Conservation (phyloP, 2,797 vertebrate species). For the Lerista edwardsae region DNA sequence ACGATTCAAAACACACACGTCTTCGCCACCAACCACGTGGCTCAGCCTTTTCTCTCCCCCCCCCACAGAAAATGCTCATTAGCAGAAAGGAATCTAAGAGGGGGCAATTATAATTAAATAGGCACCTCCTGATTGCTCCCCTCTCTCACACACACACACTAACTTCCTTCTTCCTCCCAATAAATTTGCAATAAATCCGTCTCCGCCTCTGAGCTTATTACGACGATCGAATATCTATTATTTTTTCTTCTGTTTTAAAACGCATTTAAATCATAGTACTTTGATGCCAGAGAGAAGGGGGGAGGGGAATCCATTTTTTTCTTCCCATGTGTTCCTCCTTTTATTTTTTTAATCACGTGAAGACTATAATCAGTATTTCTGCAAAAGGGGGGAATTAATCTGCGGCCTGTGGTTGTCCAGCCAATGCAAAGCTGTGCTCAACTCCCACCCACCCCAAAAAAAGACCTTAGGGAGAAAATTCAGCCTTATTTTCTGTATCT, state of each 20-base stretch:
- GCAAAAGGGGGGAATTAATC: too few relatives aligned
- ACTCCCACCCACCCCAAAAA: too few relatives aligned
- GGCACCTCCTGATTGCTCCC: constrained; percentile 71
- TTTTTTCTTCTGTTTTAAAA: background rate
- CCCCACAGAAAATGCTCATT: constrained; percentile 74
- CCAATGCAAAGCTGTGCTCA: too few relatives aligned
- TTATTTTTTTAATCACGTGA: too few relatives aligned
- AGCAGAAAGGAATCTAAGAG: constrained; percentile 71
- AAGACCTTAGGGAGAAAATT: too few relatives aligned
- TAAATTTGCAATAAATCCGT: background rate
- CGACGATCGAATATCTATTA: background rate
- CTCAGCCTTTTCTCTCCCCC: constrained; percentile 45
- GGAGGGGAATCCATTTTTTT: too few relatives aligned
- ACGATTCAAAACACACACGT: constrained; percentile 58
- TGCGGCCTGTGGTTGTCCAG: too few relatives aligned
- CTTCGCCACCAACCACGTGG: constrained; percentile 63
- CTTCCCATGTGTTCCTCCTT: too few relatives aligned
- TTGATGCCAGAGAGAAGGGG: too few relatives aligned
- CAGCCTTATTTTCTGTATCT: too few relatives aligned
- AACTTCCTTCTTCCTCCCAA: background rate
- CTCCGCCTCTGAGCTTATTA: background rate
- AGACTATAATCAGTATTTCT: too few relatives aligned
- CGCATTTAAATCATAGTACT: background rate
- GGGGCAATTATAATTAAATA: constrained; percentile 77
- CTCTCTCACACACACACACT: constrained; percentile 33